These are phyloP conservation scores for Steinernema khuongi DNA, from an alignment of 1,140 invertebrate genomes.

Conservation along the genomic window DNA sequence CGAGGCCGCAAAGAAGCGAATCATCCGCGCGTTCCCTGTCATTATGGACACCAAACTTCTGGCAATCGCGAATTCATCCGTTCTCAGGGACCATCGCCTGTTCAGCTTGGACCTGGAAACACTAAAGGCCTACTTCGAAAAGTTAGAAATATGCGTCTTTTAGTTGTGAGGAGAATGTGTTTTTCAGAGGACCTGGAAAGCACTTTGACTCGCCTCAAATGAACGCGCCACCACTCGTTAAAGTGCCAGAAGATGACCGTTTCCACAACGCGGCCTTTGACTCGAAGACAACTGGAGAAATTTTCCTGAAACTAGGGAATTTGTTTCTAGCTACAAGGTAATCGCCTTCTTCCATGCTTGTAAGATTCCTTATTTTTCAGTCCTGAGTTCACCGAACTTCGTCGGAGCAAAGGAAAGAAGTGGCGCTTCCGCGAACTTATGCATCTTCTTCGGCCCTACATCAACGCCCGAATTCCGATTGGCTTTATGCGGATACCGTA, in stretches of 20 bases:
- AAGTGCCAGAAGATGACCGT: background rate
- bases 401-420: background rate
- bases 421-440: background rate
- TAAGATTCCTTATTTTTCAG: background rate
- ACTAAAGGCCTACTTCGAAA: conserved; percentile 1
- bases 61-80: background rate
- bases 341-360: background rate
- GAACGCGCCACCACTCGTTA: background rate
- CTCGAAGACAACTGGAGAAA: background rate
- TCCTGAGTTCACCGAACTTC: background rate
- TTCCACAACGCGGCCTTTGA: conserved; percentile 5
- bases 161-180: background rate
- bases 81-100: background rate
- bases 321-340: background rate
- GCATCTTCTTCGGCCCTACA: background rate
- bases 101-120: background rate
- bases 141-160: background rate
- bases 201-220: background rate
- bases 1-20: background rate
- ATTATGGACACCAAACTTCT: background rate
- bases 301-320: background rate
- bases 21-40: background rate
- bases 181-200: background rate
- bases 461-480: background rate
- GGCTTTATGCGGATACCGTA: background rate